A percentile compares a stretch with the other conserved stretches of the same genome.
Conservation (phyloP, 2,797 vertebrate species). For the Thaleichthys pacificus region DNA sequence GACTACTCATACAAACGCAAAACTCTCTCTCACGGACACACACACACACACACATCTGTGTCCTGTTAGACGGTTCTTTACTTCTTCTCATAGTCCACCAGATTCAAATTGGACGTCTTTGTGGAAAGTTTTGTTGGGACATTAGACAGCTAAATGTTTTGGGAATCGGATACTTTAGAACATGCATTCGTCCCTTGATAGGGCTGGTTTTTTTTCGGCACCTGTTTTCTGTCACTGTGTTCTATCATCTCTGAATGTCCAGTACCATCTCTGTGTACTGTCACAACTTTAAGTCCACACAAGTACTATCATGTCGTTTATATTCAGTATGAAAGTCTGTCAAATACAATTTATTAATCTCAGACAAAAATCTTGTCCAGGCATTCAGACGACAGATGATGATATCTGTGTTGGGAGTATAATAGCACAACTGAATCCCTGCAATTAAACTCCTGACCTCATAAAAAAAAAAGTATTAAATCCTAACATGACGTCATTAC, state of each 20-base stretch:
- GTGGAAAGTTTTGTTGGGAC: constrained; percentile 23
- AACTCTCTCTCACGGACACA: too few relatives aligned
- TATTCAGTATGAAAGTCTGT: too few relatives aligned
- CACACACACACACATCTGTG: constrained; percentile 35
- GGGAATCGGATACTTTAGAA: constrained; percentile 18
- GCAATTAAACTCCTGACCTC: too few relatives aligned
- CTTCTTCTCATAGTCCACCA: constrained; percentile 24
- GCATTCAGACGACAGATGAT: too few relatives aligned
- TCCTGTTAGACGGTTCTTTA: constrained; percentile 31
- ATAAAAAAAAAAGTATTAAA: too few relatives aligned
- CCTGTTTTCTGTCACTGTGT: constrained; percentile 14
- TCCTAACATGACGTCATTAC: too few relatives aligned
- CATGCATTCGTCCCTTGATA: constrained; percentile 6
- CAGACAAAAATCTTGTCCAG: too few relatives aligned
- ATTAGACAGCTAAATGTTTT: constrained; percentile 23
- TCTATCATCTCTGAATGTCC: neutral
- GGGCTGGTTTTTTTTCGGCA: neutral
- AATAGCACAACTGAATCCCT: too few relatives aligned
- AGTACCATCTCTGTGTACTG: neutral
- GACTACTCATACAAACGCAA: too few relatives aligned
- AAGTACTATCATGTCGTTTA: neutral
- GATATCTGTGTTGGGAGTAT: too few relatives aligned
- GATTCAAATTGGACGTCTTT: constrained; percentile 28
- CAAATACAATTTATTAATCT: too few relatives aligned
- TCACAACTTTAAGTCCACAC: neutral